These are phyloP conservation scores for Matsumyia berberina DNA, from an alignment of 2,888 invertebrate species.

Conservation along the genomic window DNA sequence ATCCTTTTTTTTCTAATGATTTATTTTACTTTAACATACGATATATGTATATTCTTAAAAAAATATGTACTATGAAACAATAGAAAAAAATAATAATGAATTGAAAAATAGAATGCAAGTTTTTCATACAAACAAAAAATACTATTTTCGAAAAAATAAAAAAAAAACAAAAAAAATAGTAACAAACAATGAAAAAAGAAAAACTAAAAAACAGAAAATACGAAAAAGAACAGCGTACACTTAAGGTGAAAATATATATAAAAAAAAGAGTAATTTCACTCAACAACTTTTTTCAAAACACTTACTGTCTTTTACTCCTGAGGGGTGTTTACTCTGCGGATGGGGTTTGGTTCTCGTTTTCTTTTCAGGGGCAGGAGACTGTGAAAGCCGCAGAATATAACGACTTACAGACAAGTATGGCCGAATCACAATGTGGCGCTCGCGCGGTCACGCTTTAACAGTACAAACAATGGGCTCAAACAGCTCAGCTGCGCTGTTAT, in stretches of 20 bases:
- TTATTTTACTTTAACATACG: constrained; percentile 35
- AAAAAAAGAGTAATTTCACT: constrained; percentile 61
- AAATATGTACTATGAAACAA: constrained; percentile 58
- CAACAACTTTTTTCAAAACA: constrained; percentile 66
- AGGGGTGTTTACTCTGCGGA: background rate
- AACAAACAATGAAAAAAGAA: constrained; percentile 42
- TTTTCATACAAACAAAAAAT: constrained; percentile 67
- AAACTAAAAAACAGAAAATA: constrained; percentile 43
- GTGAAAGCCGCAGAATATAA: too few relatives aligned
- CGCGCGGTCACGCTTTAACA: too few relatives aligned
- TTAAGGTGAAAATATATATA: constrained; percentile 66
- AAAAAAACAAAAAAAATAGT: constrained; percentile 30
- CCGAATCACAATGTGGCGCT: too few relatives aligned
- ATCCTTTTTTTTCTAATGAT: constrained; percentile 36
- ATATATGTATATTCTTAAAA: constrained; percentile 44
- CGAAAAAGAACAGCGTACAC: constrained; percentile 58
- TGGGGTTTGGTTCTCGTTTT: background rate
- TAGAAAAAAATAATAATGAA: constrained; percentile 67
- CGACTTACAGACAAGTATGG: too few relatives aligned
- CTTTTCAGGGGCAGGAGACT: background rate
- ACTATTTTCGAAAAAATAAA: constrained; percentile 58
- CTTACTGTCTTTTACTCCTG: constrained; percentile 47
- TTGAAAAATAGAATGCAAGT: constrained; percentile 56
- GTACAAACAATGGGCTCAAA: too few relatives aligned
- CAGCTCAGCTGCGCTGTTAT: too few relatives aligned